phyloP scores from a whole-genome alignment of 2,888 invertebrate genomes.

The Ecliptopera silaceata region DNA sequence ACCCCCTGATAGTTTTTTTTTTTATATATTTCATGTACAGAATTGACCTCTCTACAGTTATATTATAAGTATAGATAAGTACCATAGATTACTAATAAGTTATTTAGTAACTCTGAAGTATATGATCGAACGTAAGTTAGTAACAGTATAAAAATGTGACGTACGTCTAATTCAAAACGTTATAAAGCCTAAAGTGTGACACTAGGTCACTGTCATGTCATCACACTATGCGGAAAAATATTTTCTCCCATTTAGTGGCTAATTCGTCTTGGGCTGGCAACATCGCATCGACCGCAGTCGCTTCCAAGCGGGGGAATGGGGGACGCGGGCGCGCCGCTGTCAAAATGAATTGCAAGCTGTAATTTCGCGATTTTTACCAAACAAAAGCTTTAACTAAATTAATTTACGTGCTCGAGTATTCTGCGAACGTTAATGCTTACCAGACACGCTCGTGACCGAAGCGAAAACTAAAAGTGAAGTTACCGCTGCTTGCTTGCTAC shows the following conservation, averaged over 20 bases:
- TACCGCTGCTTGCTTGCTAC: too few relatives aligned
- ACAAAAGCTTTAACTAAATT: conserved; percentile 63
- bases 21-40: too few relatives aligned
- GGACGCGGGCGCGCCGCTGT: conserved; percentile 62
- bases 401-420: conserved; percentile 53
- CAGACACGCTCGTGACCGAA: conserved; percentile 45
- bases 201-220: neutral
- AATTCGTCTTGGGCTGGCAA: conserved; percentile 52
- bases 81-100: too few relatives aligned
- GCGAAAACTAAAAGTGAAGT: conserved; percentile 22
- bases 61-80: too few relatives aligned
- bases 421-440: conserved; percentile 40
- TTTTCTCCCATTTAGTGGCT: conserved; percentile 42
- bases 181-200: neutral
- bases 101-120: too few relatives aligned
- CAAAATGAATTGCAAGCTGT: conserved; percentile 64
- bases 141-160: neutral
- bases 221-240: conserved; percentile 7
- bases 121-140: too few relatives aligned
- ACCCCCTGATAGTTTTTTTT: too few relatives aligned
- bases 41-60: too few relatives aligned
- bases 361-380: conserved; percentile 60
- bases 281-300: conserved; percentile 71
- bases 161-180: neutral
- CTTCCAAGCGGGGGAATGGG: conserved; percentile 46